Conservation (phyloP, 2,888 invertebrate genomes). For the Heliothis peltigera region DNA sequence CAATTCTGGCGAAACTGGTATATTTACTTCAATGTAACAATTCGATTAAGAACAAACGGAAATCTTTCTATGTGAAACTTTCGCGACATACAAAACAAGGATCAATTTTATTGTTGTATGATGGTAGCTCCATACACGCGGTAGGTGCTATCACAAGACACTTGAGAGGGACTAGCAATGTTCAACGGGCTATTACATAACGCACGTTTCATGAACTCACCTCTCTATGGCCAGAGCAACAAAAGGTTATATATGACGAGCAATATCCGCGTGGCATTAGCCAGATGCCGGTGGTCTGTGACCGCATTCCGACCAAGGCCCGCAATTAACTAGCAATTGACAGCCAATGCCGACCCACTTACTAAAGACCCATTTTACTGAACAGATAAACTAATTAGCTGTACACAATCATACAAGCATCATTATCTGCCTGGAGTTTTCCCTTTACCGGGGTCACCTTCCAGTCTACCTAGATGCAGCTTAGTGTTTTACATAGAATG, state of each 20-base stretch:
- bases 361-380: conserved; percentile 30
- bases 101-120: neutral
- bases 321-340: conserved; percentile 67
- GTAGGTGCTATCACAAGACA: too few species aligned
- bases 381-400: conserved; percentile 9
- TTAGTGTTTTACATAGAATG: too few species aligned
- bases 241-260: conserved; percentile 7
- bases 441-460: too few species aligned
- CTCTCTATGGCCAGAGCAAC: neutral
- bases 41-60: conserved; percentile 4
- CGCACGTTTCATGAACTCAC: too few species aligned
- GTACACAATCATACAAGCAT: too few species aligned
- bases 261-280: conserved; percentile 20
- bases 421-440: too few species aligned
- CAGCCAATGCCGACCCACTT: conserved; percentile 58
- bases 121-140: neutral
- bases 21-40: conserved; percentile 7
- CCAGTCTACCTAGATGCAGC: too few species aligned
- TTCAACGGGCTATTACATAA: too few species aligned
- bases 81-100: neutral
- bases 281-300: conserved; percentile 30
- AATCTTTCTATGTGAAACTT: neutral
- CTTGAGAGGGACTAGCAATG: too few species aligned
- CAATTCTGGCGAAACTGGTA: conserved; percentile 46
- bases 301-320: conserved; percentile 50